These are phyloP conservation scores for Eristalis tenax DNA, from an alignment of 2,888 invertebrate genomes.

Conservation along the genomic window DNA sequence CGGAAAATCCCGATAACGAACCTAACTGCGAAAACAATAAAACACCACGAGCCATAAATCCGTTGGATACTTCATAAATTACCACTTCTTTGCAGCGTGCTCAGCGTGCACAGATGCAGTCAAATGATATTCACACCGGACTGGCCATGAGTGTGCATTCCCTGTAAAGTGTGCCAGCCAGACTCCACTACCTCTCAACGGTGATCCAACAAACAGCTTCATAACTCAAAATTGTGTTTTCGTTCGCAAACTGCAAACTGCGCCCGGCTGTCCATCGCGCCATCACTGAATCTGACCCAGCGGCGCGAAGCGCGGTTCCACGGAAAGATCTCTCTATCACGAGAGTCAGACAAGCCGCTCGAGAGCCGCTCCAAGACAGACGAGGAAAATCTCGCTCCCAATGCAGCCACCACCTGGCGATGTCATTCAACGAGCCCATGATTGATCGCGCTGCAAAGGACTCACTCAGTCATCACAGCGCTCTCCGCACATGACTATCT, in stretches of 20 bases:
- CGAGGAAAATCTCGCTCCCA: constrained; percentile 8
- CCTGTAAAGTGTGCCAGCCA: constrained; percentile 49
- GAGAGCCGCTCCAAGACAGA: neutral
- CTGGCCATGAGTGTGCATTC: constrained; percentile 13
- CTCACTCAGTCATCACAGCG: neutral
- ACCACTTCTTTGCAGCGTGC: constrained; percentile 28
- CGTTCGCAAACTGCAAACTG: constrained; percentile 7
- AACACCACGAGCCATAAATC: constrained; percentile 70
- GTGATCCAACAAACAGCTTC: constrained; percentile 65
- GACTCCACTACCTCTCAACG: constrained; percentile 28
- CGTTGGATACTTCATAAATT: constrained; percentile 72
- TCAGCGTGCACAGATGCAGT: constrained; percentile 68
- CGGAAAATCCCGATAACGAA: constrained; percentile 59
- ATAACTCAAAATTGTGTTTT: constrained; percentile 59
- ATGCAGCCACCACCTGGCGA: constrained; percentile 56
- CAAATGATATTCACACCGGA: constrained; percentile 68
- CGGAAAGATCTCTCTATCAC: constrained; percentile 54
- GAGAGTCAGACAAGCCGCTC: neutral
- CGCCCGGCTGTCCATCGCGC: constrained; percentile 21
- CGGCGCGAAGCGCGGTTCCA: constrained; percentile 39
- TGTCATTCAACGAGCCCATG: constrained; percentile 66
- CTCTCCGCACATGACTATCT: constrained; percentile 19
- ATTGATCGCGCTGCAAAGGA: constrained; percentile 50
- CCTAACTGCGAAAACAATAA: constrained; percentile 70
- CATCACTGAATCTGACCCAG: constrained; percentile 4